Evolutionary conservation across 1,140 invertebrate species (phyloP), one percentile per base, ranked within the genome.

Genomic region (Zaprionus tsacasi): DNA sequence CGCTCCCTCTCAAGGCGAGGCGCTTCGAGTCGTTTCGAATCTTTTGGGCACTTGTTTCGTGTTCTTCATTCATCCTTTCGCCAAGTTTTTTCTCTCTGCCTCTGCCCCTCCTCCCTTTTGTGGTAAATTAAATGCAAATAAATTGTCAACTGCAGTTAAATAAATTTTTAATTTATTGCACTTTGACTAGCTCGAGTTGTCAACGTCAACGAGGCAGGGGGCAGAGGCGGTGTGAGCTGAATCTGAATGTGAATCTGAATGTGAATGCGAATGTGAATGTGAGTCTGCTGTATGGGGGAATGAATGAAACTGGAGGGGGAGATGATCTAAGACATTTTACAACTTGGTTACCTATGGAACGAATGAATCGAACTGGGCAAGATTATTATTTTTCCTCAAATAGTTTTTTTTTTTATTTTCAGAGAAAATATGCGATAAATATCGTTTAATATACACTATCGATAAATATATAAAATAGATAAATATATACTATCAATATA

Each of bases 121-220:
- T 87, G 79, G 82, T 79, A 87, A 87, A 87, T 87, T 81, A 87
- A 86, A 87, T 87, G 82, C 82, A 87, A 87, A 87, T 87, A 87
- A 87, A 87, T 87, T 87, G 82, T 87, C 82, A 87, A 87, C 82
- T 87, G 82, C 82, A 87, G 82, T 75, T 87, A 87, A 87, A 87
- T 87, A 87, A 87, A 87, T 87, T 82, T 87, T 87, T 87, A 87
- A 87, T 87, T 87, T 87, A 87, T 82, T 82, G 70, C 71, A 64
- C 58, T 87, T 78, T 78, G 81, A 83, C 81, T 80, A 67, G 81
- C 80, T 45, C 36, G 50, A 21, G 25, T n/a, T 65, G 69, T 57
- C 52, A 57, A 56, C 69, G 38, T 54, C 35, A 7, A 6, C 45
- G 17, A 5, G 8, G 45, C 17, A 50, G 45, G 6, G 6, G 17